A percentile compares a stretch with the other conserved stretches of the same genome.
Conservation (phyloP, 2,888 invertebrate species). For the Seira sanloemensis region DNA sequence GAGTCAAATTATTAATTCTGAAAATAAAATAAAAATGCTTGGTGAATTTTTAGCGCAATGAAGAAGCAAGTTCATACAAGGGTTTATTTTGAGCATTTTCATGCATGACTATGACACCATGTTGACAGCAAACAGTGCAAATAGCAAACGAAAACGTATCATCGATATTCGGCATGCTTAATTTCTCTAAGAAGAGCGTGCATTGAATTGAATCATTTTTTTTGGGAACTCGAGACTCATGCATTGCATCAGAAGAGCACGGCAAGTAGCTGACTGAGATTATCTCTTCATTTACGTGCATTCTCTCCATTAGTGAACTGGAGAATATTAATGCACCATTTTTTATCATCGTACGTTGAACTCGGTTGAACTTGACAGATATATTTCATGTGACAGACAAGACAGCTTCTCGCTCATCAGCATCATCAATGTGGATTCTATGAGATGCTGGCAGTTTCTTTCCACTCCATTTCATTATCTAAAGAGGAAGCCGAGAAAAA, state of each 20-base stretch:
- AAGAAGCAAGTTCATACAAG: too few species aligned
- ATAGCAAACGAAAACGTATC: too few species aligned
- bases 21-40: too few species aligned
- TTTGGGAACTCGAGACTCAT: neutral
- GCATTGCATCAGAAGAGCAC: neutral
- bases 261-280: neutral
- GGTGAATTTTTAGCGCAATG: too few species aligned
- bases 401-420: neutral
- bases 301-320: neutral
- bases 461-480: conserved; percentile 46
- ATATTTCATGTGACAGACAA: conserved; percentile 55
- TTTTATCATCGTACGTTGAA: conserved; percentile 58
- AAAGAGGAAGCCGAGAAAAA: conserved; percentile 46
- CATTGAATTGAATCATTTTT: too few species aligned
- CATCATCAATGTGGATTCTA: neutral
- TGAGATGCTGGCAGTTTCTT: neutral
- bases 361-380: conserved; percentile 65
- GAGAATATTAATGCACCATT: conserved; percentile 17
- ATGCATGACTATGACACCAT: too few species aligned
- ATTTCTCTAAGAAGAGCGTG: too few species aligned
- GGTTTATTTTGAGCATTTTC: too few species aligned
- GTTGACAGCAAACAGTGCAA: too few species aligned
- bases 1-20: too few species aligned
- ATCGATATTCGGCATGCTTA: too few species aligned
- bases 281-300: neutral